Conservation (phyloP, 2,113 vertebrate genomes). For the Saimiri boliviensis region DNA sequence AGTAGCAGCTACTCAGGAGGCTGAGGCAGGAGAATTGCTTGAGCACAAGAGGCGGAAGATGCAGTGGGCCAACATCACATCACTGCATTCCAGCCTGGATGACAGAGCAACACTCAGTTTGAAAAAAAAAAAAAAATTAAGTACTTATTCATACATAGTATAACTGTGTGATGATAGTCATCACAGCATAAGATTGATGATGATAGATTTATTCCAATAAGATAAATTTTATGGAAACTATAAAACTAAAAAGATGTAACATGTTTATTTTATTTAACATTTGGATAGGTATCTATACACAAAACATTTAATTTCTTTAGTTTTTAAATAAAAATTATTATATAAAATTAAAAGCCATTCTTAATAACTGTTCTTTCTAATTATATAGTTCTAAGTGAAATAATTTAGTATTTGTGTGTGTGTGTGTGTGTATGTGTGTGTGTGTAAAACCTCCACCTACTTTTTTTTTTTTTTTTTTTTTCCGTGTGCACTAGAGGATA, state of each 20-base stretch:
- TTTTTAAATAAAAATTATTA: neutral
- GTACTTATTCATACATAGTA: neutral
- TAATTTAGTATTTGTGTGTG: neutral
- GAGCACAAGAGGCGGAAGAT: too few relatives aligned
- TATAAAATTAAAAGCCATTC: neutral
- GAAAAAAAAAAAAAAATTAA: too few relatives aligned
- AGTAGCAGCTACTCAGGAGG: too few relatives aligned
- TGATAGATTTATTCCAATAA: neutral
- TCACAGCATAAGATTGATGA: neutral
- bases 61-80: too few relatives aligned
- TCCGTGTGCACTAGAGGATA: conserved; percentile 6
- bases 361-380: neutral
- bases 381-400: neutral
- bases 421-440: too few relatives aligned
- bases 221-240: neutral
- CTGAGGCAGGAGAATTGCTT: too few relatives aligned
- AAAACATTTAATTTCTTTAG: neutral
- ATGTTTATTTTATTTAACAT: neutral
- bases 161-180: neutral
- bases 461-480: too few relatives aligned
- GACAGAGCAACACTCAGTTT: too few relatives aligned
- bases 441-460: too few relatives aligned
- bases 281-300: neutral
- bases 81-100: too few relatives aligned
- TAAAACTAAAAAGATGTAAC: neutral